These are phyloP conservation scores for Crematogaster levior DNA, from an alignment of 2,888 invertebrate species.

Conservation along the genomic window DNA sequence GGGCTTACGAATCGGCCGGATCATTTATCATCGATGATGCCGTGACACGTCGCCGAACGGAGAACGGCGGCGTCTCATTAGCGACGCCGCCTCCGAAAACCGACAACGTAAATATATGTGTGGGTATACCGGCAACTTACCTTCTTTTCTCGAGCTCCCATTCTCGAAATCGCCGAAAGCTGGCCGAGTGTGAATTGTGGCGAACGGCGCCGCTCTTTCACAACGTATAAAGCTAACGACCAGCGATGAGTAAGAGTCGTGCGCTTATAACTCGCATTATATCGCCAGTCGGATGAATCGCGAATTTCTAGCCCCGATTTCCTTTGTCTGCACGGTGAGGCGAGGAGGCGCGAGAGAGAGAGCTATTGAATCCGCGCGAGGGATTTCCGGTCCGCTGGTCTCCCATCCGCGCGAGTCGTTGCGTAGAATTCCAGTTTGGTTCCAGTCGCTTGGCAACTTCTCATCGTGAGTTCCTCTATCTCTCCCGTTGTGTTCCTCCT, in stretches of 20 bases:
- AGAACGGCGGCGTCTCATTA: conserved; percentile 57
- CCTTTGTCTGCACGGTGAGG: conserved; percentile 66
- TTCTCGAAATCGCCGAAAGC: conserved; percentile 66
- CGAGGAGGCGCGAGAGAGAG: conserved; percentile 56
- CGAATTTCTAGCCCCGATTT: conserved; percentile 71
- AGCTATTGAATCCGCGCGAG: conserved; percentile 70
- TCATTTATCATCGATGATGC: conserved; percentile 61
- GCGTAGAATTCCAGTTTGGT: conserved; percentile 77
- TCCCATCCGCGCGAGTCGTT: conserved; percentile 66
- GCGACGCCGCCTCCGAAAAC: conserved; percentile 50
- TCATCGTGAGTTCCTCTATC: conserved; percentile 27
- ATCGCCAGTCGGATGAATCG: conserved; percentile 60
- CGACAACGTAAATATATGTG: conserved; percentile 34
- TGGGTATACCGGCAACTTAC: not conserved
- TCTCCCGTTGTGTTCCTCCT: not conserved
- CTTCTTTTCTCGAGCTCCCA: conserved; percentile 32
- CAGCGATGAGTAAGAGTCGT: conserved; percentile 44
- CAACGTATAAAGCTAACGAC: conserved; percentile 53
- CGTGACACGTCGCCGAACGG: conserved; percentile 47
- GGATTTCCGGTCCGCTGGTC: conserved; percentile 74
- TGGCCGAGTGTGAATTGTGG: conserved; percentile 61
- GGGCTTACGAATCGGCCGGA: conserved; percentile 51
- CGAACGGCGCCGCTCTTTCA: conserved; percentile 54
- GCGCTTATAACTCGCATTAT: conserved; percentile 50
- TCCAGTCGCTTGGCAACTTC: conserved; percentile 76